Evolutionary conservation across 2,888 invertebrate species (phyloP).

Genomic region (Neoascia interrupta): DNA sequence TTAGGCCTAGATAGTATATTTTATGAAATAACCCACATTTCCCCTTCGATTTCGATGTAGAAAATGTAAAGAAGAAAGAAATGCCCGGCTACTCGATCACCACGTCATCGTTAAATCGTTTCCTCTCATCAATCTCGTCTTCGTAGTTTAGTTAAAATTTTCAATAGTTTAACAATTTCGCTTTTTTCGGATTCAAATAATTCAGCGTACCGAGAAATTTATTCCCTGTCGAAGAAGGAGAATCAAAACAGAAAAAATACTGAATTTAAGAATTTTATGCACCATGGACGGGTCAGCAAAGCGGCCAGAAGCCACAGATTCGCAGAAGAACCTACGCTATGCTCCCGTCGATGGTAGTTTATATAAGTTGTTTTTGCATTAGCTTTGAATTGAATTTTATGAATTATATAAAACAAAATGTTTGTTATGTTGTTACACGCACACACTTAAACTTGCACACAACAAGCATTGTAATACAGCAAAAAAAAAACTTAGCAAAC

Average conservation of each 20-base stretch:
- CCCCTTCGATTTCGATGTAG: slow-evolving; percentile 29
- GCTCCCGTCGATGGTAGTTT: slow-evolving; percentile 26
- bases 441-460: slow-evolving; percentile 1
- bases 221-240: slow-evolving; percentile 42
- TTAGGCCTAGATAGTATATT: slow-evolving; percentile 33
- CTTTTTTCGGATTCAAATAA: slow-evolving; percentile 46
- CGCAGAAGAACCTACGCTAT: neutral
- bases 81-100: slow-evolving; percentile 40
- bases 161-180: slow-evolving; percentile 39
- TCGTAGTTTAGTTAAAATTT: slow-evolving; percentile 62
- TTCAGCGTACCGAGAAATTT: slow-evolving; percentile 51
- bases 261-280: slow-evolving; percentile 53
- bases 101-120: slow-evolving; percentile 20
- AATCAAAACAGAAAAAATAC: slow-evolving; percentile 20
- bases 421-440: slow-evolving; percentile 31
- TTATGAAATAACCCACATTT: slow-evolving; percentile 26
- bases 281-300: slow-evolving; percentile 2
- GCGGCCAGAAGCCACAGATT: no score
- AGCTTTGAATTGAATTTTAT: slow-evolving; percentile 43
- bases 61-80: slow-evolving; percentile 37
- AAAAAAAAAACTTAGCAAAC: slow-evolving; percentile 22
- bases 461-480: slow-evolving; percentile 10
- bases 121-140: slow-evolving; percentile 41
- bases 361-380: slow-evolving; percentile 16
- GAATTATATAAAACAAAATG: slow-evolving; percentile 38